Evolutionary conservation across 92 coral and sea anemone species (phyloP).

Genomic region (Muricea muricata): DNA sequence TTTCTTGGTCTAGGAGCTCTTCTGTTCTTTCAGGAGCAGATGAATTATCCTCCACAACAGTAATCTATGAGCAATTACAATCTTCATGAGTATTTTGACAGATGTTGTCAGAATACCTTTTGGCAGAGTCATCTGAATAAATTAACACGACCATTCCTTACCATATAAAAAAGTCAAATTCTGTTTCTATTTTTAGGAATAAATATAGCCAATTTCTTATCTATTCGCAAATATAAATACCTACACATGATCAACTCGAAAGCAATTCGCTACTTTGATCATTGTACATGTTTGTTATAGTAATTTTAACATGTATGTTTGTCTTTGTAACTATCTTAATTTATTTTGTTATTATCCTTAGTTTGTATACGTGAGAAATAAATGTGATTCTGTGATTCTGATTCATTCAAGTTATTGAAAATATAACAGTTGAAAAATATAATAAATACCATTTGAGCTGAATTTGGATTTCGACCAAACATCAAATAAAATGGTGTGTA

Average conservation of each 20-base stretch:
- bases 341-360: too few relatives aligned
- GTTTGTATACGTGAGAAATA: too few relatives aligned
- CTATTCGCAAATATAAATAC: too few relatives aligned
- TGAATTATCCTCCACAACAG: constrained; percentile 7
- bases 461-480: constrained; percentile 43
- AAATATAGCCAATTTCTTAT: too few relatives aligned
- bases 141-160: not conserved
- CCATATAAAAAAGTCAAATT: too few relatives aligned
- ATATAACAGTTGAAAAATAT: not conserved
- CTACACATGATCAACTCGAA: too few relatives aligned
- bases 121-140: not conserved
- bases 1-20: not conserved
- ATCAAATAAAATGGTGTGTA: constrained; percentile 61
- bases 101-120: not conserved
- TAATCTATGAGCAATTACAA: not conserved
- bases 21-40: constrained; percentile 9
- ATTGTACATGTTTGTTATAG: too few relatives aligned
- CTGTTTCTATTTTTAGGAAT: too few relatives aligned
- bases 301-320: too few relatives aligned
- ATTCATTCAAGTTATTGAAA: not conserved
- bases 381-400: not conserved
- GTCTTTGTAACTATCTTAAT: too few relatives aligned
- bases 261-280: too few relatives aligned
- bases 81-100: not conserved
- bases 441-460: constrained; percentile 15